These are phyloP conservation scores for Meteorus sp. DNA, from an alignment of 1,140 invertebrate species.

Conservation along the genomic window DNA sequence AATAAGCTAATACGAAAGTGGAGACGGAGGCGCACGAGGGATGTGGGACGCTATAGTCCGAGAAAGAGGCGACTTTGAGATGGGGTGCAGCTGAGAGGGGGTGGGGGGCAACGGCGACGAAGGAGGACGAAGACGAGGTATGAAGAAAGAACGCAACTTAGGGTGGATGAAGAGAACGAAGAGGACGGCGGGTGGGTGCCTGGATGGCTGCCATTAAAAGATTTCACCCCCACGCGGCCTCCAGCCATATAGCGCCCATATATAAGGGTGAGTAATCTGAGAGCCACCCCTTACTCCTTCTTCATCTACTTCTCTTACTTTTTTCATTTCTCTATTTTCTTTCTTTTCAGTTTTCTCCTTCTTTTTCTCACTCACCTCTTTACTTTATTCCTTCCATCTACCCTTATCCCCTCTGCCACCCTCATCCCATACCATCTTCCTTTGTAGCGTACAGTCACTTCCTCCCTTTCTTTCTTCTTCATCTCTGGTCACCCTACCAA, in stretches of 20 bases:
- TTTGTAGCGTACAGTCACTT: constrained; percentile 9
- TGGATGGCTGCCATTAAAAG: constrained; percentile 53
- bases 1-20: constrained; percentile 50
- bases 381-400: constrained; percentile 7
- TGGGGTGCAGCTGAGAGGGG: constrained; percentile 29
- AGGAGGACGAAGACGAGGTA: constrained; percentile 10
- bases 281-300: constrained; percentile 40
- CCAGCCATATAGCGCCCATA: constrained; percentile 44
- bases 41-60: constrained; percentile 9
- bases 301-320: constrained; percentile 40
- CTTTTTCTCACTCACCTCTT: constrained; percentile 22
- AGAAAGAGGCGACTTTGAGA: constrained; percentile 25
- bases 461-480: constrained; percentile 10
- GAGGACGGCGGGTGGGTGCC: constrained; percentile 30
- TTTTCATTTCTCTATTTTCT: constrained; percentile 26
- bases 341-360: neutral
- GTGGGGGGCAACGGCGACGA: constrained; percentile 25
- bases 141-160: no score
- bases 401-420: neutral
- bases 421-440: neutral
- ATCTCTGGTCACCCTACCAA: constrained; percentile 12
- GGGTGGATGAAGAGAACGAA: constrained; percentile 15
- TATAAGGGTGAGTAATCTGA: constrained; percentile 53
- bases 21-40: constrained; percentile 31
- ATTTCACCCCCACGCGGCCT: constrained; percentile 40